Percentiles rank a stretch among this genome's conserved stretches.
These are phyloP conservation scores for Pelosia muscerda DNA, from an alignment of 2,888 invertebrate species.

Conservation along the genomic window DNA sequence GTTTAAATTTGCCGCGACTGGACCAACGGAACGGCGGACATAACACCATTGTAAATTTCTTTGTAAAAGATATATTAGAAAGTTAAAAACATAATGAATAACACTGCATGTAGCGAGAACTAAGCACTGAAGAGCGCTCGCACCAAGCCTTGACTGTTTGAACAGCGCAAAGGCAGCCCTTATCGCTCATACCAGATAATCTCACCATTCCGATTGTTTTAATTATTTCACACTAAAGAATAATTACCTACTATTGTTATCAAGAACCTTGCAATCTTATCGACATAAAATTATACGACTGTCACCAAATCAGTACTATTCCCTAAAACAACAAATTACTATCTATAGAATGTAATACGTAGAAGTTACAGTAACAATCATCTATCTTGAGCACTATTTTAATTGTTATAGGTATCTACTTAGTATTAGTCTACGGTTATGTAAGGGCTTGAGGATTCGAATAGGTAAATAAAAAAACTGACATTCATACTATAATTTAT, in stretches of 20 bases:
- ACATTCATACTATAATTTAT: slow-evolving; percentile 85
- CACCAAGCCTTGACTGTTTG: slow-evolving; percentile 71
- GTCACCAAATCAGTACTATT: slow-evolving; percentile 69
- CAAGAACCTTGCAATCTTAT: slow-evolving; percentile 82
- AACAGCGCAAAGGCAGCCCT: slow-evolving; percentile 69
- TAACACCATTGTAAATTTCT: slow-evolving; percentile 70
- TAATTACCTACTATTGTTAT: slow-evolving; percentile 78
- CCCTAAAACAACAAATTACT: slow-evolving; percentile 42
- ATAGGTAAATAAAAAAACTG: slow-evolving; percentile 58
- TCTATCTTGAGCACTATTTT: background rate
- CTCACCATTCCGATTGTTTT: slow-evolving; percentile 83
- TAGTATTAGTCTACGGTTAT: background rate
- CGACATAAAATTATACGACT: slow-evolving; percentile 72
- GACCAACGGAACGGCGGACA: slow-evolving; percentile 81
- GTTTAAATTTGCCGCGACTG: slow-evolving; percentile 75
- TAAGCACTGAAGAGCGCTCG: slow-evolving; percentile 74
- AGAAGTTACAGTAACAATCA: background rate
- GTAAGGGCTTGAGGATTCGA: background rate
- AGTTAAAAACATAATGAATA: slow-evolving; percentile 31
- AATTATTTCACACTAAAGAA: slow-evolving; percentile 82
- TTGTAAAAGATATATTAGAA: slow-evolving; percentile 11
- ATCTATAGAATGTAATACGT: slow-evolving; percentile 15
- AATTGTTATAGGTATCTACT: background rate
- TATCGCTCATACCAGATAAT: slow-evolving; percentile 80
- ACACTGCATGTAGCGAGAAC: slow-evolving; percentile 29